Evolutionary conservation across 2,888 invertebrate genomes (phyloP), one percentile per base, ranked within the genome.

Genomic region (Pocota personata): DNA sequence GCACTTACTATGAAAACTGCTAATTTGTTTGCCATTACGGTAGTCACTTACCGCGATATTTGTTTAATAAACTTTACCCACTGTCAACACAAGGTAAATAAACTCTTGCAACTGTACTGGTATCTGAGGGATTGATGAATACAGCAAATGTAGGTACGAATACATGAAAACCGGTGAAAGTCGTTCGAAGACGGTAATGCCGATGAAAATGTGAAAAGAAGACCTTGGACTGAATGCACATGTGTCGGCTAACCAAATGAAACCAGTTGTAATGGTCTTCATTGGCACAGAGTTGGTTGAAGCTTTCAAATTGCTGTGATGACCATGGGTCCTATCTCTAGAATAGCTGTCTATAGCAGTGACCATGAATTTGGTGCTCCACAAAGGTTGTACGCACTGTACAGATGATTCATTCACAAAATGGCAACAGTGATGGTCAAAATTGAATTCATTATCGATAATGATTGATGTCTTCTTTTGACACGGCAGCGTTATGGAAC

Each of bases 141-240:
- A 14, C n/a, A 64, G 19, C 46, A 62, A 6, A 24, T 37, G 27
- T 19, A 35, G 1, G 3, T 43, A 12, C 37, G 37, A 0, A 0
- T 35, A 14, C 37, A 21, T 3, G 43, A 27, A 43, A 16, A 14
- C 43, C 14, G 19, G 76, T 60, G 60, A 77, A 77, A 77, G 67
- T 43, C 69, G 14, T 40, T 12, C 37, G 12, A 19, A 40, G 24
- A 24, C 2, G 24, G 24, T 14, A 60, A 43, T 43, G 57, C 0
- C 43, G 24, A 21, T 46, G 21, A n/a, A 43, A 43, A 66, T 30
- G 69, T 69, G 43, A 46, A 73, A 60, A 50, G 50, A 52, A 30
- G 30, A 77, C 67, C 77, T 77, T 77, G 67, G 58, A 67, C 67
- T 67, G 27, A 30, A 76, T 76, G 60, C 43, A 77, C 30, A 27